Base-by-base conservation (phyloP, 30 jellyfish, hydroid and myxozoan species). In the Turritopsis rubra region DNA sequence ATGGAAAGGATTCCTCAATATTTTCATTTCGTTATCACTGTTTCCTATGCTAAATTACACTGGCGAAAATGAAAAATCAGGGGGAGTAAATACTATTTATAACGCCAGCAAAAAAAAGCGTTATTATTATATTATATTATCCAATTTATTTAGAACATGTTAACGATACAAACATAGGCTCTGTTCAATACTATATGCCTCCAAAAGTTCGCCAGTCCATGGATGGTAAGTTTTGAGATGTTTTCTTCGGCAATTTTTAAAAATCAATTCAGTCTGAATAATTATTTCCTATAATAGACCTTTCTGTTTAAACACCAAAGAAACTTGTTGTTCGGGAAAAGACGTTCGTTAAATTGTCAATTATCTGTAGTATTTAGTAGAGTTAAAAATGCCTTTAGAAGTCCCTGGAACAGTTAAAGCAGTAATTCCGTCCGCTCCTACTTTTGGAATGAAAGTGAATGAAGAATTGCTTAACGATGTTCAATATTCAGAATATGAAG, bases 171-270 rank as follows among this genome's bases (percentile, higher is more conserved):
- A n/a, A 9, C 19, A 27, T n/a, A 68, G 77, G 77, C 16, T n/a
- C 28, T 22, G 77, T 68, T 68, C 77, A 23, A 68, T 68, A n/a
- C 19, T n/a, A 7, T 0, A 68, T 68, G 77, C 77, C 77, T n/a
- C 77, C 77, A 16, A 68, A 68, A 68, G 77, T 68, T n/a, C 28
- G 77, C 23, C 28, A 23, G 31, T 68, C 77, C 9, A 68, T 68
- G 77, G 30, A 23, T 68, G 77, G 77, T 68, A 68, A 19, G 77
- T 60, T 18, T 21, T n/a, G n/a, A n/a, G n/a, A n/a, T n/a, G n/a
- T n/a, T n/a, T n/a, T n/a, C n/a, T n/a, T n/a, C n/a, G n/a, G n/a
- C n/a, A n/a, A n/a, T n/a, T n/a, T n/a, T n/a, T n/a, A n/a, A n/a
- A n/a, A n/a, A n/a, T n/a, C n/a, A n/a, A n/a, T n/a, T n/a, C n/a